Percentiles rank a stretch among this genome's conserved stretches.
Evolutionary conservation across 2,797 vertebrate genomes (phyloP).

Genomic region (Sebastes ruberrimus): DNA sequence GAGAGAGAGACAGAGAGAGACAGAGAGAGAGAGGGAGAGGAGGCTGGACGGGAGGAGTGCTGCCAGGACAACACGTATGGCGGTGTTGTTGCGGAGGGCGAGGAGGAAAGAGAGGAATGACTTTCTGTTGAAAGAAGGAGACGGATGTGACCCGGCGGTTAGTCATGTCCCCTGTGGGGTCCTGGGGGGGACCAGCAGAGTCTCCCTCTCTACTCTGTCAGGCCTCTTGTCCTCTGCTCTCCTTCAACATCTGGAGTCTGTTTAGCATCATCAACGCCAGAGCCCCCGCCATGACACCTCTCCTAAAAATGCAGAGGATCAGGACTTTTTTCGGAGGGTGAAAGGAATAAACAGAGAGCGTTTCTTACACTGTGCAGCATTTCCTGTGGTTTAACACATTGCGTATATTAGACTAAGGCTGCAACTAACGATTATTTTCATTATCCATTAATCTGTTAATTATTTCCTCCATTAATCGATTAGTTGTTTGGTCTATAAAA

Average conservation of each 20-base stretch:
- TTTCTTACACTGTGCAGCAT: not conserved
- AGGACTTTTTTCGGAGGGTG: conserved; percentile 13
- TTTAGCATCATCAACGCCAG: conserved; percentile 73
- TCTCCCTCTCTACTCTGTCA: conserved; percentile 43
- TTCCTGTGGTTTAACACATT: conserved; percentile 18
- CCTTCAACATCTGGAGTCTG: conserved; percentile 84
- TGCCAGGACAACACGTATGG: conserved; percentile 51
- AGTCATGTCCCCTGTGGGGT: conserved; percentile 70
- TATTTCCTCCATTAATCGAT: too few species aligned
- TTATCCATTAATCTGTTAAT: too few species aligned
- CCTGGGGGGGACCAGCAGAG: conserved; percentile 34
- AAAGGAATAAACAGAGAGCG: conserved; percentile 42
- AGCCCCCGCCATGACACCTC: conserved; percentile 69
- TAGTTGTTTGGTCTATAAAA: too few species aligned
- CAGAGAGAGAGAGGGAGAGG: conserved; percentile 26
- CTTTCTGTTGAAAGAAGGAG: conserved; percentile 72
- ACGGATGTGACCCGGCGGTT: conserved; percentile 75
- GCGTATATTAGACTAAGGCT: not conserved
- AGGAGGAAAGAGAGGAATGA: conserved; percentile 58
- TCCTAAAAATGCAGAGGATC: conserved; percentile 61
- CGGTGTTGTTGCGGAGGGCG: conserved; percentile 39
- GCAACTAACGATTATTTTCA: not conserved
- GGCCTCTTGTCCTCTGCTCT: conserved; percentile 63
- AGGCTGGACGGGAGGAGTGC: conserved; percentile 37
- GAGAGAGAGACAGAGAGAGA: conserved; percentile 17